Conservation (phyloP, 1,140 invertebrate genomes). For the Drosophila tani region DNA sequence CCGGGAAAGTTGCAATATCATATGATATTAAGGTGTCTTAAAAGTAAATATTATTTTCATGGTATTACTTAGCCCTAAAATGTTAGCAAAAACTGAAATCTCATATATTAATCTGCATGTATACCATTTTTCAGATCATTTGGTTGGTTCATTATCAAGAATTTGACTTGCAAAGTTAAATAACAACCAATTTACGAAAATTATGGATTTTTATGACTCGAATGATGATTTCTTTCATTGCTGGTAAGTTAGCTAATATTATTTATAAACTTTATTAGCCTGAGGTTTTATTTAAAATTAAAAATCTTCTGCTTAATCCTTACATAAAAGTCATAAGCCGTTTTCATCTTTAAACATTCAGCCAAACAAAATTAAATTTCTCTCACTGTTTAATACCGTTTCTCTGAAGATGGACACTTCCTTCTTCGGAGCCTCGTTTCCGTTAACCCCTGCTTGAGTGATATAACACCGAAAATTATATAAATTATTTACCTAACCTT, state of each 20-base stretch:
- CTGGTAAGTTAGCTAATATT: no score
- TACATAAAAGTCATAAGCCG: not conserved
- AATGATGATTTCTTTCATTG: no score
- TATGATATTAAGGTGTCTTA: not conserved
- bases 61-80: not conserved
- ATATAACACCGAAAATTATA: conserved; percentile 44
- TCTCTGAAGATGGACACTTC: conserved; percentile 9
- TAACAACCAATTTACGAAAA: no score
- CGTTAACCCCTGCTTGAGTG: conserved; percentile 12
- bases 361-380: not conserved
- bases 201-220: not conserved
- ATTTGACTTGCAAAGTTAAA: not conserved
- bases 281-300: no score
- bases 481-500: conserved; percentile 22
- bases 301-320: no score
- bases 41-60: not conserved
- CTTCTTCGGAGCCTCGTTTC: conserved; percentile 21
- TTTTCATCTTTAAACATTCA: not conserved
- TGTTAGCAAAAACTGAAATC: rapidly evolving
- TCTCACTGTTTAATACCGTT: conserved; percentile 1
- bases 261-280: no score
- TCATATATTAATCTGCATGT: not conserved
- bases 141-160: not conserved
- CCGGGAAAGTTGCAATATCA: not conserved
- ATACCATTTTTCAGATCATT: not conserved